phyloP scores from a whole-genome alignment of 2,113 vertebrate genomes.

The Gopherus flavomarginatus region DNA sequence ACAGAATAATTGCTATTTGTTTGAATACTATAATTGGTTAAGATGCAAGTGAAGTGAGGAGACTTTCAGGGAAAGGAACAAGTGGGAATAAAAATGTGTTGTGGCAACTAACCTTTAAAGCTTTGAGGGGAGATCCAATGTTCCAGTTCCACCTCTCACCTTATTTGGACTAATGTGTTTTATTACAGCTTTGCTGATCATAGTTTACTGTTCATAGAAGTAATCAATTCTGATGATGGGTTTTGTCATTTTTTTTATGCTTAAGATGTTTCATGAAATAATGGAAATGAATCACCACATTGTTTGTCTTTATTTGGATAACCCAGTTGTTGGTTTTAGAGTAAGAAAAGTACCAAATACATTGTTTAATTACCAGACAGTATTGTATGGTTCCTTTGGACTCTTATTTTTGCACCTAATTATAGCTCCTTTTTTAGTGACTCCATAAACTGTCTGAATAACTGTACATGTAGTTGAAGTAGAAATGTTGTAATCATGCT shows the following conservation, averaged over 20 bases:
- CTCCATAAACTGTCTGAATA: background rate
- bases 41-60: background rate
- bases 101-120: background rate
- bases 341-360: background rate
- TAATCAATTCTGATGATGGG: background rate
- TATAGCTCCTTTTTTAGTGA: background rate
- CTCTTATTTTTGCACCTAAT: background rate
- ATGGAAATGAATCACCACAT: background rate
- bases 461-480: background rate
- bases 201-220: background rate
- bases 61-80: background rate
- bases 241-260: background rate
- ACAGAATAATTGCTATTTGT: background rate
- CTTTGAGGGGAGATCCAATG: background rate
- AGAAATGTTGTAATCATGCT: background rate
- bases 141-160: background rate
- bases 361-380: background rate
- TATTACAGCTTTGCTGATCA: background rate
- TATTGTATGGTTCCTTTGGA: background rate
- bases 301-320: background rate
- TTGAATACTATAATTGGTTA: background rate
- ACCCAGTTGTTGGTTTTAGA: conserved; percentile 8
- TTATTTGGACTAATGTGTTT: background rate
- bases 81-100: background rate
- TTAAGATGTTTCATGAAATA: background rate